Percentiles rank a stretch among this genome's conserved stretches.
Conservation (phyloP, 2,113 vertebrate species). For the Periophthalmus modestus region DNA sequence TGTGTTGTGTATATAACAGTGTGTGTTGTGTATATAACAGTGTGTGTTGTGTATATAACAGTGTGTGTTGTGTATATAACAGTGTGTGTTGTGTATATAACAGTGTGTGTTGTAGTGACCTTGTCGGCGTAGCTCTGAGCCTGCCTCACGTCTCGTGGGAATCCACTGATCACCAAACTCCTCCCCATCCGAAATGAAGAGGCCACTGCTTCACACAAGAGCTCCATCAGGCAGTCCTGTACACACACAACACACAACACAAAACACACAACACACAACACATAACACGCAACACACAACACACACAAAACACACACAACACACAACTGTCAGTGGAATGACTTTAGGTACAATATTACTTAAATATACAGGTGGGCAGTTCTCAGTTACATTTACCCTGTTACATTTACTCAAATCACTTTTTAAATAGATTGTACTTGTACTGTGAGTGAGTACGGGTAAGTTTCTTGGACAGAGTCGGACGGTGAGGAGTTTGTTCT, state of each 20-base stretch:
- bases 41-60: no score
- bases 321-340: not conserved
- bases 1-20: no score
- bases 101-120: conserved; percentile 71
- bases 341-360: no score
- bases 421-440: conserved; percentile 10
- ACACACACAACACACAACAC: conserved; percentile 52
- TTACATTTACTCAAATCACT: no score
- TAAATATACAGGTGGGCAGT: no score
- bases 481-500: not conserved
- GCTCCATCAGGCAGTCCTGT: conserved; percentile 83
- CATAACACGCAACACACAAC: no score
- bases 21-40: no score
- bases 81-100: not conserved
- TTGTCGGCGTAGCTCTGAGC: conserved; percentile 85
- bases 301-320: not conserved
- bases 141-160: conserved; percentile 84
- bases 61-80: no score
- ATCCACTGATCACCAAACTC: conserved; percentile 87
- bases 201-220: conserved; percentile 85
- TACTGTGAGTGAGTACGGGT: conserved; percentile 11
- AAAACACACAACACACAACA: no score
- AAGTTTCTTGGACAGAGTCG: not conserved
- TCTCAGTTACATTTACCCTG: no score
- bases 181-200: conserved; percentile 69